Conservation (phyloP, 2,888 invertebrate genomes). For the Cataglyphis livida region DNA sequence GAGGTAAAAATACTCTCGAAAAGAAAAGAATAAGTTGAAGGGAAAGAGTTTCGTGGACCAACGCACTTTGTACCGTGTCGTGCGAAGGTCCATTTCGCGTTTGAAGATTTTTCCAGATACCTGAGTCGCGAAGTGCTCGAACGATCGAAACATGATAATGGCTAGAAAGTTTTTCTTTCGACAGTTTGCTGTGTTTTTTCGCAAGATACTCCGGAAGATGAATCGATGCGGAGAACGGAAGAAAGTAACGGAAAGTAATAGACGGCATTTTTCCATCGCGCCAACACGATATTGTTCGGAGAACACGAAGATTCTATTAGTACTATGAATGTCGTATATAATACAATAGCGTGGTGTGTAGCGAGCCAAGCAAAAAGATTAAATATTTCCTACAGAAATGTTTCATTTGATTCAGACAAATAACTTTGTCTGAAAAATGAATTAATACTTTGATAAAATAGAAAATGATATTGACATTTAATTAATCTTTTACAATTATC, state of each 20-base stretch:
- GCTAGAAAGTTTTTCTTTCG: slow-evolving; percentile 56
- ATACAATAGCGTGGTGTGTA: slow-evolving; percentile 27
- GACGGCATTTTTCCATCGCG: slow-evolving; percentile 33
- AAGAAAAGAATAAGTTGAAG: slow-evolving; percentile 63
- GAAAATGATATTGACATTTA: slow-evolving; percentile 7
- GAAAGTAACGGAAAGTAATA: slow-evolving; percentile 32
- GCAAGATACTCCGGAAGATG: slow-evolving; percentile 9
- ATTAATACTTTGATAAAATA: slow-evolving; percentile 10
- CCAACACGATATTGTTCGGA: slow-evolving; percentile 21
- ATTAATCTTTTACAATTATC: neutral
- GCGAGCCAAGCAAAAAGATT: slow-evolving; percentile 14
- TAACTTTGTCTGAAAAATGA: slow-evolving; percentile 11
- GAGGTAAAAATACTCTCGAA: slow-evolving; percentile 55
- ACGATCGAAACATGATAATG: slow-evolving; percentile 44
- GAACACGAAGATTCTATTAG: slow-evolving; percentile 53
- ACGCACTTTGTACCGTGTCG: slow-evolving; percentile 70
- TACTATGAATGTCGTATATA: slow-evolving; percentile 21
- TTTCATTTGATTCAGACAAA: slow-evolving; percentile 30
- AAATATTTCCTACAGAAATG: slow-evolving; percentile 22
- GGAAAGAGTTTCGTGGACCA: slow-evolving; percentile 62
- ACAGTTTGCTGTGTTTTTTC: slow-evolving; percentile 27
- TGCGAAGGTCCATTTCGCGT: slow-evolving; percentile 71
- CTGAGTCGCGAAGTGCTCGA: slow-evolving; percentile 9
- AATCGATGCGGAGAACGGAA: slow-evolving; percentile 8
- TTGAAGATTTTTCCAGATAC: slow-evolving; percentile 47